A percentile compares a stretch with the other conserved stretches of the same genome.
phyloP scores from a whole-genome alignment of 2,888 invertebrate species.

The Eutolmus rufibarbis region DNA sequence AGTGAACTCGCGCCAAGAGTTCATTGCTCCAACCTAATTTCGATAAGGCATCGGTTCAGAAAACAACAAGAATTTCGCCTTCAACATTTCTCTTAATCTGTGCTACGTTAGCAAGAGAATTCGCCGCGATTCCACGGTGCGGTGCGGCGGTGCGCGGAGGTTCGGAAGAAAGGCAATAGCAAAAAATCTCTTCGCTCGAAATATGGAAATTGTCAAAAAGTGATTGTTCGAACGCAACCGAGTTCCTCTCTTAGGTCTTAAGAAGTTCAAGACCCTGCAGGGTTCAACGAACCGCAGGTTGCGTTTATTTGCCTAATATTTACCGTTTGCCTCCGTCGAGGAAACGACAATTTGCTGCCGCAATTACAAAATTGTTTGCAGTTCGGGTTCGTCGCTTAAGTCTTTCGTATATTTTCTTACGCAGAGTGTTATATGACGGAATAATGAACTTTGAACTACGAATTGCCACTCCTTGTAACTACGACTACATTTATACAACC shows the following conservation, averaged over 20 bases:
- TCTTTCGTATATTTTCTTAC: constrained; percentile 26
- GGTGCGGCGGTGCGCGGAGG: background rate
- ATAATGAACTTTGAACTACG: too few species aligned
- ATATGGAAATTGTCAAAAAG: constrained; percentile 4
- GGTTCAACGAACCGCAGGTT: constrained; percentile 2
- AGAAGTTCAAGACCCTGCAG: background rate
- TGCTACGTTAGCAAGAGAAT: background rate
- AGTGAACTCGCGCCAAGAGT: constrained; percentile 50
- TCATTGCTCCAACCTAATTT: constrained; percentile 62
- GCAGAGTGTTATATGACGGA: background rate
- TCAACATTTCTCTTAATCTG: constrained; percentile 28
- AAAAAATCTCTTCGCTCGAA: background rate
- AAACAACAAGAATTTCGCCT: constrained; percentile 42
- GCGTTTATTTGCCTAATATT: constrained; percentile 11
- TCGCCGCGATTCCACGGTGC: background rate
- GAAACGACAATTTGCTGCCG: background rate
- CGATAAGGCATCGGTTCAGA: constrained; percentile 54
- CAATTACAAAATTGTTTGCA: background rate
- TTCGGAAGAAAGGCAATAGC: background rate
- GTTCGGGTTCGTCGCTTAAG: constrained; percentile 33
- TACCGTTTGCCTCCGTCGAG: constrained; percentile 1
- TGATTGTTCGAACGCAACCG: background rate
- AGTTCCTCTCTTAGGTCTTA: background rate
- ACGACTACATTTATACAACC: too few species aligned
- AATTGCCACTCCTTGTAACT: too few species aligned